Evolutionary conservation across 2,797 vertebrate genomes (phyloP).

Genomic region (Molossus alvarezi): DNA sequence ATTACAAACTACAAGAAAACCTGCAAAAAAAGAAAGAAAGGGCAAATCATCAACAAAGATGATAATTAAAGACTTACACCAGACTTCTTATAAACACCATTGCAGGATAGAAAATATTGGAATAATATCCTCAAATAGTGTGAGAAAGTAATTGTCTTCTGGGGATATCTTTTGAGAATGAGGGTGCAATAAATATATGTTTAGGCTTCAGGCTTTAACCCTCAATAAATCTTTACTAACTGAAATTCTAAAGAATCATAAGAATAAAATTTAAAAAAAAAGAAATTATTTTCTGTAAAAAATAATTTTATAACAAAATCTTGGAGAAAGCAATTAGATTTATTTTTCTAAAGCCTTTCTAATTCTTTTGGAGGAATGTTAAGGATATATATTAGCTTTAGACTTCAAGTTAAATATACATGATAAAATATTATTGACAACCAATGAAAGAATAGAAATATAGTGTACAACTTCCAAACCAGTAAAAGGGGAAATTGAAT

Average conservation of each 20-base stretch:
- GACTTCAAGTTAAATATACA: background rate
- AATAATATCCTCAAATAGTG: background rate
- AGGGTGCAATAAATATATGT: background rate
- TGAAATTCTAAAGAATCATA: slow-evolving; percentile 11
- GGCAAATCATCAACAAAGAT: background rate
- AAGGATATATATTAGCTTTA: slow-evolving; percentile 30
- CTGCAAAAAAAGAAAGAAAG: background rate
- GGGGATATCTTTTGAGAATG: background rate
- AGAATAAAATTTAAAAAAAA: slow-evolving; percentile 22
- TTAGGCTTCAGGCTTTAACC: background rate
- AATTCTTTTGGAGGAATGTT: background rate
- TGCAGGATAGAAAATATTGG: background rate
- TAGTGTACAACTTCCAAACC: background rate
- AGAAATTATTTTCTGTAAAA: background rate
- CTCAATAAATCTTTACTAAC: background rate
- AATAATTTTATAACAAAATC: slow-evolving; percentile 39
- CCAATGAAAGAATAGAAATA: background rate
- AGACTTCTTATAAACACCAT: background rate
- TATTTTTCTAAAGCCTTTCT: background rate
- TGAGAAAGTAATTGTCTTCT: background rate
- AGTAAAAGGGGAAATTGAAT: background rate
- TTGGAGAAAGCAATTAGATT: slow-evolving; percentile 10
- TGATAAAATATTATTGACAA: background rate
- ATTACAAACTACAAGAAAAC: slow-evolving; percentile 69
- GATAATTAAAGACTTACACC: background rate